phyloP scores from a whole-genome alignment of 1,140 invertebrate genomes.

The Drosophila rhopaloa region DNA sequence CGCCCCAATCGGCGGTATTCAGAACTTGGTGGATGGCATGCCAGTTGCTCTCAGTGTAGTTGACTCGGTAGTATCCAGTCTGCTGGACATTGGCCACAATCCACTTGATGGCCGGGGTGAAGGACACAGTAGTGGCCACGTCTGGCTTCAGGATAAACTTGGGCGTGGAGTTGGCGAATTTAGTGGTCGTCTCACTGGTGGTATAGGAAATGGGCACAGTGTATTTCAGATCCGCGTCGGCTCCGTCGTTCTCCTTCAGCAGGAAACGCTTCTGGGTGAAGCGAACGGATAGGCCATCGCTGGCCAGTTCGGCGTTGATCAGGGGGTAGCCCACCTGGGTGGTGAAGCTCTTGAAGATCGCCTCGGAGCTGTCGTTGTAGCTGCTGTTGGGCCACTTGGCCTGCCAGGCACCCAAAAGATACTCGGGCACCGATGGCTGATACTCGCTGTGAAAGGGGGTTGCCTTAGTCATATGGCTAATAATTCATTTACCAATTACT shows the following conservation, averaged over 20 bases:
- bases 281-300: constrained; percentile 21
- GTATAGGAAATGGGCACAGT: constrained; percentile 88
- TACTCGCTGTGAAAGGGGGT: constrained; percentile 53
- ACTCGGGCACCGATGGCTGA: constrained; percentile 86
- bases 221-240: constrained; percentile 84
- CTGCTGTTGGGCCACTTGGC: constrained; percentile 70
- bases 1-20: constrained; percentile 84
- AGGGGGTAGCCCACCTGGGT: constrained; percentile 91
- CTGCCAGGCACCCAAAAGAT: constrained; percentile 87
- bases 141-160: constrained; percentile 79
- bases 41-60: constrained; percentile 90
- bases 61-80: constrained; percentile 92
- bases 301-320: constrained; percentile 85
- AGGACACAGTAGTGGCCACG: constrained; percentile 3
- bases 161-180: constrained; percentile 86
- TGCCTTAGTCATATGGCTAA: too few species aligned
- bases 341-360: constrained; percentile 90
- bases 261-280: constrained; percentile 86
- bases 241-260: constrained; percentile 79
- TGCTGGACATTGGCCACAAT: constrained; percentile 89
- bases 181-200: constrained; percentile 82
- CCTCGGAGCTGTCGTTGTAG: constrained; percentile 39
- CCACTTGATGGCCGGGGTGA: constrained; percentile 85
- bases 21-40: constrained; percentile 86
- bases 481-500: constrained; percentile 9